These are phyloP conservation scores for Rhagoletis pomonella DNA, from an alignment of 1,140 invertebrate species.

Conservation along the genomic window DNA sequence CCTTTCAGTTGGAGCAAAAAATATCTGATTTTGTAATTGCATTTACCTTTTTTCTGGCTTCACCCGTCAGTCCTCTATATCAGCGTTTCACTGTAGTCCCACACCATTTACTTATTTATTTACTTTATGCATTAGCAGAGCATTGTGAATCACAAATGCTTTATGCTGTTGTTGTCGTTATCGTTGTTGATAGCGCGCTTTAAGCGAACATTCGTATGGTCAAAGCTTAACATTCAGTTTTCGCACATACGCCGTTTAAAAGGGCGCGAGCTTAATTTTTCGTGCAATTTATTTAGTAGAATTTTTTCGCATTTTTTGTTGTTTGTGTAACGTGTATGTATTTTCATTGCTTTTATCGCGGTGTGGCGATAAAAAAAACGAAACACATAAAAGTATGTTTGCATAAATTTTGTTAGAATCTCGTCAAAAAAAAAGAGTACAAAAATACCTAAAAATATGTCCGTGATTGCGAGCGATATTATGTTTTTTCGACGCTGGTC, in stretches of 20 bases:
- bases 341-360: not conserved
- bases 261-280: not conserved
- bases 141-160: slow-evolving; percentile 11
- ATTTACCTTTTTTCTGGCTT: too few relatives aligned
- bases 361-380: not conserved
- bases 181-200: not conserved
- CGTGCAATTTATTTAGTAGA: not conserved
- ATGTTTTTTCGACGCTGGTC: slow-evolving; percentile 15
- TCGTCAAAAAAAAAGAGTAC: not conserved
- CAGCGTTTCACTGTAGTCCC: not conserved
- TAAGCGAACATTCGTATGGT: not conserved
- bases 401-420: slow-evolving; percentile 37
- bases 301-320: not conserved
- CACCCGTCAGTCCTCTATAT: not conserved
- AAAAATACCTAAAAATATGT: not conserved
- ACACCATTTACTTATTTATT: not conserved
- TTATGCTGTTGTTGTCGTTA: not conserved
- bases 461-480: slow-evolving; percentile 19
- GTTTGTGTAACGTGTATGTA: not conserved
- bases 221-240: slow-evolving; percentile 12
- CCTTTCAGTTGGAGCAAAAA: too few relatives aligned
- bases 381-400: not conserved
- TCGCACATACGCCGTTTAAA: slow-evolving; percentile 26
- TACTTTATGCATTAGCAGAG: not conserved
- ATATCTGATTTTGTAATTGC: too few relatives aligned